Percentiles rank a stretch among this genome's conserved stretches.
Evolutionary conservation across 2,113 vertebrate species (phyloP).

Genomic region (Antechinus flavipes): DNA sequence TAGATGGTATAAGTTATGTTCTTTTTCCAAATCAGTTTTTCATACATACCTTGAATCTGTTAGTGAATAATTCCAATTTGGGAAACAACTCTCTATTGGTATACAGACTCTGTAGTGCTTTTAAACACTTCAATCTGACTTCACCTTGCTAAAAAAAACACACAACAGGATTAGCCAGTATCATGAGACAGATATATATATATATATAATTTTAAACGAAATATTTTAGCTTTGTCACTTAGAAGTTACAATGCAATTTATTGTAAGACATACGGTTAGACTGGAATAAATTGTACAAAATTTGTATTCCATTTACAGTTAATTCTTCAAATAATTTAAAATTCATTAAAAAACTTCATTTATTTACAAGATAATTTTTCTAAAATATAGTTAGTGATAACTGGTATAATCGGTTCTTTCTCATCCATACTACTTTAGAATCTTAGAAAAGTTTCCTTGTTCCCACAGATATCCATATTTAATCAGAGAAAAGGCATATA

Average conservation of each 20-base stretch:
- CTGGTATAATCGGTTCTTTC: constrained; percentile 34
- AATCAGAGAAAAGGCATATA: constrained; percentile 20
- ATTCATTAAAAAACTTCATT: constrained; percentile 12
- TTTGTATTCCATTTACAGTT: neutral
- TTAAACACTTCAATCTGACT: constrained; percentile 98
- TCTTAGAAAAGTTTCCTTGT: constrained; percentile 2
- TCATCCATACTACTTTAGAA: neutral
- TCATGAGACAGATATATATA: constrained; percentile 29
- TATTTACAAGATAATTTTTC: constrained; percentile 12
- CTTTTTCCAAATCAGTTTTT: constrained; percentile 51
- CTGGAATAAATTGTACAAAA: neutral
- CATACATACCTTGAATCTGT: constrained; percentile 96
- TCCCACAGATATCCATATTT: neutral
- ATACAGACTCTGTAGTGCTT: constrained; percentile 98
- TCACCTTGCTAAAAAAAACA: constrained; percentile 95
- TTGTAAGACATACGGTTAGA: neutral
- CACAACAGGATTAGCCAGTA: constrained; percentile 67
- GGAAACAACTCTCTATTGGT: constrained; percentile 98
- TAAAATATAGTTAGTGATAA: constrained; percentile 35
- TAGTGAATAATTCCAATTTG: constrained; percentile 98
- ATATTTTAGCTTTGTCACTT: constrained; percentile 68
- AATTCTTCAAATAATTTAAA: constrained; percentile 35
- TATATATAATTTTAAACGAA: constrained; percentile 33
- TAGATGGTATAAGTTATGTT: constrained; percentile 3
- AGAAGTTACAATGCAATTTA: constrained; percentile 51